A percentile compares a stretch with the other conserved stretches of the same genome.
These are phyloP conservation scores for Rhodinocichla rosea DNA, from an alignment of 2,113 vertebrate species.

Conservation along the genomic window DNA sequence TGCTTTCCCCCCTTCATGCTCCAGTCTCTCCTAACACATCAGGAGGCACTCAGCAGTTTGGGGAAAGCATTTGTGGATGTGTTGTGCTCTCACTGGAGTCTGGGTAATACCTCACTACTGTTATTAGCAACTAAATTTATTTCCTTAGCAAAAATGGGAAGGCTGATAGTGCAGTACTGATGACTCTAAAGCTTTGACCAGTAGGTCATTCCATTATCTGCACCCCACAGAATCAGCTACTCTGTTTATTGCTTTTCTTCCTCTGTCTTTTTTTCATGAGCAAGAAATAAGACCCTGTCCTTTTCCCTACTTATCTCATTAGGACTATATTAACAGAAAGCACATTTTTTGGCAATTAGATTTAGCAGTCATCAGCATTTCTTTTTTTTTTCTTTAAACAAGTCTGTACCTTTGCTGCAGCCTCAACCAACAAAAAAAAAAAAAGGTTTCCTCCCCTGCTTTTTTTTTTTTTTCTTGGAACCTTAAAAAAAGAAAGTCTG, in stretches of 20 bases:
- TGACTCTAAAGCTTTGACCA: background rate
- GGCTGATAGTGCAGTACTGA: background rate
- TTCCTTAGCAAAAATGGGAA: background rate
- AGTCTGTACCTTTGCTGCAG: conserved; percentile 32
- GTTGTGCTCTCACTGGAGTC: background rate
- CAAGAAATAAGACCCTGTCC: conserved; percentile 53
- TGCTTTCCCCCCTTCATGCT: background rate
- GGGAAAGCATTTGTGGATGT: background rate
- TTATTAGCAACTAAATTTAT: background rate
- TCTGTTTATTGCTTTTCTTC: conserved; percentile 2
- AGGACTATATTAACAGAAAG: conserved; percentile 62
- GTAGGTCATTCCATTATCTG: background rate
- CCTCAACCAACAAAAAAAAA: background rate
- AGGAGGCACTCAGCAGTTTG: background rate
- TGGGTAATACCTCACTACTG: background rate
- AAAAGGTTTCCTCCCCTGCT: accelerated
- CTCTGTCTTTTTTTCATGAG: background rate
- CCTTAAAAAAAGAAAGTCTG: background rate
- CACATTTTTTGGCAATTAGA: conserved; percentile 60
- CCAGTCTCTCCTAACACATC: background rate
- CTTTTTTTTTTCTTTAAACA: background rate
- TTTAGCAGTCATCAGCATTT: background rate
- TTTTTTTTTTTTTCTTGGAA: background rate
- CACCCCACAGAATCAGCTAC: background rate
- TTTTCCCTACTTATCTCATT: conserved; percentile 67